Conservation (phyloP, 2,797 vertebrate genomes). For the Muscicapa comitata region DNA sequence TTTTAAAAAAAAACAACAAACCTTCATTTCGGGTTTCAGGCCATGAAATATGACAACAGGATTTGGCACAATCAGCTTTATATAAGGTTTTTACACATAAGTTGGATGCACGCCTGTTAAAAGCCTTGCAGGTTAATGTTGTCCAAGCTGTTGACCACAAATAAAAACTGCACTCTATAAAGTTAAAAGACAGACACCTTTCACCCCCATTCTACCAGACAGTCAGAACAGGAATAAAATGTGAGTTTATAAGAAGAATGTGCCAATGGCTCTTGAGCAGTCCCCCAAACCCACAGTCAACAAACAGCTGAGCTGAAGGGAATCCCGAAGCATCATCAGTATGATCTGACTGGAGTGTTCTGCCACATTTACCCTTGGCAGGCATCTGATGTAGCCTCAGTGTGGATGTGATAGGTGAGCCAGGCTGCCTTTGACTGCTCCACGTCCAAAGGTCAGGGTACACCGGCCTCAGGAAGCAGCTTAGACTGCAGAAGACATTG, state of each 20-base stretch:
- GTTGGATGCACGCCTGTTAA: not conserved
- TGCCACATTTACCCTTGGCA: not conserved
- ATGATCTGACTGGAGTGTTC: not conserved
- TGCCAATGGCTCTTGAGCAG: not conserved
- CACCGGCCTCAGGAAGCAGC: accelerated
- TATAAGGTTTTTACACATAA: not conserved
- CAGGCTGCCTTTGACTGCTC: not conserved
- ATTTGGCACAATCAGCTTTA: not conserved
- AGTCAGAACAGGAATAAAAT: not conserved
- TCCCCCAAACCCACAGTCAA: not conserved
- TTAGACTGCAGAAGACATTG: not conserved
- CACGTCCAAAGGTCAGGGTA: not conserved
- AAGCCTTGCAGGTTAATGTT: not conserved
- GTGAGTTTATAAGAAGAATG: not conserved
- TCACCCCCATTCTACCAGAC: not conserved
- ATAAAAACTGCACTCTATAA: not conserved
- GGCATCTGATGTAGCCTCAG: accelerated
- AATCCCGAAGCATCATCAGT: not conserved
- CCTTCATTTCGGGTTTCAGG: not conserved
- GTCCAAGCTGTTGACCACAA: not conserved
- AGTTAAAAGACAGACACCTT: not conserved
- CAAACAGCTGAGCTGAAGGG: not conserved
- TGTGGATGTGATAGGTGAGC: accelerated
- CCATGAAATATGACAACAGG: not conserved
- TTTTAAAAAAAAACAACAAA: too few species aligned